Conservation (phyloP, 2,113 vertebrate species). For the Terrapene triunguis region DNA sequence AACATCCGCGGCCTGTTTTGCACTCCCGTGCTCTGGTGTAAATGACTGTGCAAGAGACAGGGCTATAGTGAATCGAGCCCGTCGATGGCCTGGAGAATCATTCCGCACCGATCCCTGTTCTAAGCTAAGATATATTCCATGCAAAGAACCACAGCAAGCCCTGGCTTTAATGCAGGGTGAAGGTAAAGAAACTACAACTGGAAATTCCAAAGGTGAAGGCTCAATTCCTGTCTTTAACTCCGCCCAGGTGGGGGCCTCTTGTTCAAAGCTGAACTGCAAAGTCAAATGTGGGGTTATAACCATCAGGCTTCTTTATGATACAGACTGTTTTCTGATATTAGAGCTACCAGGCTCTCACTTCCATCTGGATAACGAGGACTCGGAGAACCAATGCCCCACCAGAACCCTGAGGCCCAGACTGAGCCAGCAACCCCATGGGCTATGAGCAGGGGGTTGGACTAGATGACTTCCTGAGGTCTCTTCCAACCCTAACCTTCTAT, state of each 20-base stretch:
- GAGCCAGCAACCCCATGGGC: background rate
- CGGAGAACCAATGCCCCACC: background rate
- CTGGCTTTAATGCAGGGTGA: background rate
- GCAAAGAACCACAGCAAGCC: background rate
- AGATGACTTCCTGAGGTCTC: no score
- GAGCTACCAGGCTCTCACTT: background rate
- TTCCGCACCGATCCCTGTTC: background rate
- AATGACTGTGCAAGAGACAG: background rate
- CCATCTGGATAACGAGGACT: background rate
- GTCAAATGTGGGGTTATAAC: background rate
- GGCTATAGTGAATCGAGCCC: background rate
- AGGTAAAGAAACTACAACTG: no score
- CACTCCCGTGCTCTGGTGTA: background rate
- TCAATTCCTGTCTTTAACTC: no score
- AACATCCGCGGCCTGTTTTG: background rate
- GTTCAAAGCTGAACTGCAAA: no score
- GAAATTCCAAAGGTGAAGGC: no score
- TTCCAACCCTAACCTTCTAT: no score
- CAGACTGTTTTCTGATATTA: background rate
- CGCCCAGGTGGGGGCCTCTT: no score
- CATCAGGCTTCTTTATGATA: no score
- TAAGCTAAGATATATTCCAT: background rate
- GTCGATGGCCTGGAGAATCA: background rate
- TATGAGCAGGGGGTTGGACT: no score
- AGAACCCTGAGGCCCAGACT: background rate